Evolutionary conservation across 2,113 vertebrate genomes (phyloP), one percentile per base, ranked within the genome.

Genomic region (Otolemur garnettii): DNA sequence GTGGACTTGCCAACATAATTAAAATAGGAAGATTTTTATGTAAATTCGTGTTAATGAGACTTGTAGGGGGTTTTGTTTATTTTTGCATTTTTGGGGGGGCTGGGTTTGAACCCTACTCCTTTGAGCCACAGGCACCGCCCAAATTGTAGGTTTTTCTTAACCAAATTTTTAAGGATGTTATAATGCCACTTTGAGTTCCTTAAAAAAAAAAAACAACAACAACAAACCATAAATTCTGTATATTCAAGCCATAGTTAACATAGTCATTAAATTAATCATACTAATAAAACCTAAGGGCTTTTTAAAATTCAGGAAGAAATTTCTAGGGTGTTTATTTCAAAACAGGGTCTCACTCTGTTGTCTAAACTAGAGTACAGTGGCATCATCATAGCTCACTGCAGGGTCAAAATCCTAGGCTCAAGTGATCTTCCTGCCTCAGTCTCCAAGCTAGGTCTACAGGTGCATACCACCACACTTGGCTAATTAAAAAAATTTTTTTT

Each of bases 251-350:
- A 14, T 69, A 45, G 35, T 66, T 82, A 82, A 82, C 50, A 35
- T 69, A 69, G 28, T 91, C 81, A 50, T 96, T 66, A 81, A 62
- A 55, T 77, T 86, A 80, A 50, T 74, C 19, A 50, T 80, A n/a
- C n/a, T 92, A 62, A 74, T 90, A 94, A 90, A 93, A 83, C 64
- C 53, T 14, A 18, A 90, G 53, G 35, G 18, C 42, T 80, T 93
- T 96, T 87, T 42, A 21, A 94, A 87, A 75, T 90, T 22, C 14
- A 11, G 53, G 38, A 92, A 55, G 21, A 87, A 60, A 89, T 93
- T 64, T 64, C 62, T 64, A 64, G 62, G 26, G 10, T 50, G 45
- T 50, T 50, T 50, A 50, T 50, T 50, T 50, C 45, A 50, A 50
- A 50, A 64, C 62, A 64, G 11, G 24, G 24, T 64, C 24, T 64